Evolutionary conservation across 2,888 invertebrate species (phyloP), one percentile per base, ranked within the genome.

Genomic region (Drosophila subsilvestris): DNA sequence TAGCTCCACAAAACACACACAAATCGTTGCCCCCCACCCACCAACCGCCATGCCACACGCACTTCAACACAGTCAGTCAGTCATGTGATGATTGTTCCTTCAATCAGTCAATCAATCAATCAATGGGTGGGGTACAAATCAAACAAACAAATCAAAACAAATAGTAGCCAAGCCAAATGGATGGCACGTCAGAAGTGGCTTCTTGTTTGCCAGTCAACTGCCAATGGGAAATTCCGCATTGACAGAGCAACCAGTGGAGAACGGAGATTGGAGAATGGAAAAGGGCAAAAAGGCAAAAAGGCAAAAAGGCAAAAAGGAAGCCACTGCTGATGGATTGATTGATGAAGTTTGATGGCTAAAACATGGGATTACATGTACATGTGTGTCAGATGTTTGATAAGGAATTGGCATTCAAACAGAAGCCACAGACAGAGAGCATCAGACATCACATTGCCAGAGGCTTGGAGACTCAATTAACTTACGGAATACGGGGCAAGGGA

Each of bases 21-120:
- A 27, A 25, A 25, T 25, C 25, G 25, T 25, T 6, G 1, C 5
- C 25, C 25, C 25, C 25, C 6, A 6, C 5, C 5, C 6, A 5
- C 6, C 25, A n/a, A n/a, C n/a, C n/a, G n/a, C 25, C 25, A 6
- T 25, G 6, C 22, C 22, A 25, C 6, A 25, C 6, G 25, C 25
- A 25, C 6, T 25, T 4, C 25, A 25, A 25, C 25, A 25, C 25
- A 25, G 25, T 25, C 58, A 25, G 25, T 25, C 58, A 58, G 60
- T 48, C 66, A 63, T 74, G 57, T 63, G 71, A 75, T 69, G 66
- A 67, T 48, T 65, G 63, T 60, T 67, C 65, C 65, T 60, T 59
- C 58, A 72, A 62, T 62, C 37, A 56, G 53, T 48, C 44, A 53
- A 29, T 62, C 37, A 56, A 55, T 48, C 44, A 53, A 29, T 48